These are phyloP conservation scores for Panthera leo DNA, from an alignment of 2,113 vertebrate species.

Conservation along the genomic window DNA sequence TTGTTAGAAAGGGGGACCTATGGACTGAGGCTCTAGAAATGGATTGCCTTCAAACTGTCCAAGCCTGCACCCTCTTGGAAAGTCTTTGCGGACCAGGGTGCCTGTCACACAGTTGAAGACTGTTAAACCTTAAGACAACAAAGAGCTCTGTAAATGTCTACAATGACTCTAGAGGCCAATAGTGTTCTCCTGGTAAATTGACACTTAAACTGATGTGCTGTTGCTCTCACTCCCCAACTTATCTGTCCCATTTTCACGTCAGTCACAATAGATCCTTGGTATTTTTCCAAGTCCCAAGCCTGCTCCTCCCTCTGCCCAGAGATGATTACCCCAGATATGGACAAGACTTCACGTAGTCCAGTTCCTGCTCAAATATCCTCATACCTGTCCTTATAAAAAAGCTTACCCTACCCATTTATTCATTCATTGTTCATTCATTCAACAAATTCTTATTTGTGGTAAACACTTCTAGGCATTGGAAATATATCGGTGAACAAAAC, in stretches of 20 bases:
- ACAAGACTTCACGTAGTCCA: background rate
- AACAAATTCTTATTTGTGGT: background rate
- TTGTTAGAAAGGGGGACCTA: rapidly evolving
- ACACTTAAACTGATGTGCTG: background rate
- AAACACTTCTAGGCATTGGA: background rate
- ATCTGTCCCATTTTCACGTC: background rate
- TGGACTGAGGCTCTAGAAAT: background rate
- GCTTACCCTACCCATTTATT: background rate
- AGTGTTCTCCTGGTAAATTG: background rate
- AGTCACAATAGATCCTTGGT: background rate
- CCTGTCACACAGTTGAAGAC: background rate
- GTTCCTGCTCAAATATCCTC: background rate
- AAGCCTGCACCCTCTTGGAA: background rate
- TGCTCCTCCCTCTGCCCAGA: background rate
- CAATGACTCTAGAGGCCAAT: background rate
- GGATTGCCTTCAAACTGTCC: background rate
- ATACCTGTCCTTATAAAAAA: background rate
- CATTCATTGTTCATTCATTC: background rate
- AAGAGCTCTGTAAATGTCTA: background rate
- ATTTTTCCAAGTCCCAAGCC: background rate
- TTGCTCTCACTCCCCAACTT: background rate
- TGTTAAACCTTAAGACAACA: background rate
- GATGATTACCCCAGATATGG: no score
- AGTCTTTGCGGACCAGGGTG: background rate
- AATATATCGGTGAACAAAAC: background rate